These are phyloP conservation scores for Entomobrya multifasciata DNA, from an alignment of 2,888 invertebrate genomes.

Conservation along the genomic window DNA sequence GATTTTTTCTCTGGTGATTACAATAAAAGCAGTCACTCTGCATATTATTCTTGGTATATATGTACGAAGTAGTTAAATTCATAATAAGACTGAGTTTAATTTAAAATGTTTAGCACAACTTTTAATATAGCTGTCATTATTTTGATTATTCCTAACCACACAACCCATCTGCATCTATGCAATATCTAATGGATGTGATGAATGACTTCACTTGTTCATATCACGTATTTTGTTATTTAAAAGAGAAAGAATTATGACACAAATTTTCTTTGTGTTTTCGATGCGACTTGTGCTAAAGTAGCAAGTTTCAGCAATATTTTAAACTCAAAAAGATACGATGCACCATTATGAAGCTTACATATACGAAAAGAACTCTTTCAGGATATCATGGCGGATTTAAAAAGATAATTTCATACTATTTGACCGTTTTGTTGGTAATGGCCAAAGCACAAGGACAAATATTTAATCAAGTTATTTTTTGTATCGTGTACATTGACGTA, in stretches of 20 bases:
- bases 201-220: slow-evolving; percentile 39
- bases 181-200: slow-evolving; percentile 1
- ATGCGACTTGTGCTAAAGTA: too few relatives aligned
- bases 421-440: too few relatives aligned
- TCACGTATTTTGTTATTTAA: slow-evolving; percentile 20
- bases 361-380: too few relatives aligned
- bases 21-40: not conserved
- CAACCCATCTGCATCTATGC: not conserved
- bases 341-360: too few relatives aligned
- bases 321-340: too few relatives aligned
- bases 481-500: too few relatives aligned
- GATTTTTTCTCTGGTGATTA: not conserved
- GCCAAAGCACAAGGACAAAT: too few relatives aligned
- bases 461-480: too few relatives aligned
- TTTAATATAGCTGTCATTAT: slow-evolving; percentile 44
- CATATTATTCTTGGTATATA: not conserved
- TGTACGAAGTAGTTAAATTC: not conserved
- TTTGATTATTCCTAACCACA: slow-evolving; percentile 1
- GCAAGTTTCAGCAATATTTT: too few relatives aligned
- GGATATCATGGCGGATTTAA: too few relatives aligned
- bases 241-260: not conserved
- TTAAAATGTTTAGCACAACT: slow-evolving; percentile 27
- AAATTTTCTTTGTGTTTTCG: not conserved
- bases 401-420: too few relatives aligned
- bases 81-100: too few relatives aligned